A percentile compares a stretch with the other conserved stretches of the same genome.
Evolutionary conservation across 92 coral and sea anemone genomes (phyloP).

Genomic region (Metridium senile): DNA sequence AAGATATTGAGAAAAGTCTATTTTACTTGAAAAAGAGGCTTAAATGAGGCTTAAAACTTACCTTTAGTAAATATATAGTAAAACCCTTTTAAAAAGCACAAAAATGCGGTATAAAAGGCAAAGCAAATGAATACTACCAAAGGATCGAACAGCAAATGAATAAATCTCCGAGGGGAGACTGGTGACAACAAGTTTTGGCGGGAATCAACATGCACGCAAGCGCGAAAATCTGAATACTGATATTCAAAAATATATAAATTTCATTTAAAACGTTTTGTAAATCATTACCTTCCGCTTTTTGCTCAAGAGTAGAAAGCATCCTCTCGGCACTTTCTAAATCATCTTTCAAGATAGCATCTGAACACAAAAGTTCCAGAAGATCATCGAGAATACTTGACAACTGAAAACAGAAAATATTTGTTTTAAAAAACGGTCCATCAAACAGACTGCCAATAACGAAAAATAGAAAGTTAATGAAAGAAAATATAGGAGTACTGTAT

Average conservation of each 20-base stretch:
- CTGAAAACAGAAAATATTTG: constrained; percentile 35
- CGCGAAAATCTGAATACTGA: background rate
- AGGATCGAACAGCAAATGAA: background rate
- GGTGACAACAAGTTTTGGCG: background rate
- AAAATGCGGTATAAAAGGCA: too few species aligned
- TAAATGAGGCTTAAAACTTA: too few species aligned
- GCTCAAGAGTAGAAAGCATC: constrained; percentile 85
- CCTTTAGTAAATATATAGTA: too few species aligned
- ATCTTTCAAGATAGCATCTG: constrained; percentile 81
- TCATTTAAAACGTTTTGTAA: background rate
- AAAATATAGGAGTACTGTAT: too few species aligned
- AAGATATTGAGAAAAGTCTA: too few species aligned
- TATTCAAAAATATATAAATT: too few species aligned
- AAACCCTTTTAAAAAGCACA: too few species aligned
- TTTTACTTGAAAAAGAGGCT: too few species aligned
- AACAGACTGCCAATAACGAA: background rate
- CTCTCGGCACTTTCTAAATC: constrained; percentile 80
- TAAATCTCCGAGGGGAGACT: background rate
- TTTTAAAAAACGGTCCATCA: background rate
- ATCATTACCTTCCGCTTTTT: constrained; percentile 81
- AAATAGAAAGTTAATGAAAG: too few species aligned
- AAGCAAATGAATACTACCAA: background rate
- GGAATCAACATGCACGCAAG: background rate
- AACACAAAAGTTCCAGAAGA: constrained; percentile 81
- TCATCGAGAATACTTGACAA: constrained; percentile 88